phyloP scores from a whole-genome alignment of 2,797 vertebrate species.

The Ctenopoma multispine region DNA sequence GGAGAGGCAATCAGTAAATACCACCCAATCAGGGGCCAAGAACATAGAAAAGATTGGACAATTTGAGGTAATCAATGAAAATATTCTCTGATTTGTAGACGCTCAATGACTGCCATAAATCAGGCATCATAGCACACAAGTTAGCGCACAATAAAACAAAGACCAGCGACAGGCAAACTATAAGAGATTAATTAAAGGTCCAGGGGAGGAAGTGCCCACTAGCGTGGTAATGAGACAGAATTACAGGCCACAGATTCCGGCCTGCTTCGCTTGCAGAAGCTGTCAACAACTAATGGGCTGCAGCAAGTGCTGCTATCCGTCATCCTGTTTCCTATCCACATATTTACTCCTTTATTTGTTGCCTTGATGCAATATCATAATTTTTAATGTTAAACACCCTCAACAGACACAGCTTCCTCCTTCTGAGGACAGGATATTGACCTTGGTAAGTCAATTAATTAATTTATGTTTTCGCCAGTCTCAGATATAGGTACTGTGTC shows the following conservation, averaged over 20 bases:
- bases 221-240: constrained; percentile 91
- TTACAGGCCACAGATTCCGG: constrained; percentile 84
- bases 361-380: constrained; percentile 84
- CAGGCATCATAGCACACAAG: constrained; percentile 90
- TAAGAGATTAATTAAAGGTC: constrained; percentile 96
- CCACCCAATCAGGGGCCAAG: constrained; percentile 96
- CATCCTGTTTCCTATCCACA: constrained; percentile 83
- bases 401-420: constrained; percentile 40
- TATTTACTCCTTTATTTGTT: constrained; percentile 88
- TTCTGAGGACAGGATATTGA: constrained; percentile 38
- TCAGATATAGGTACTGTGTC: background rate
- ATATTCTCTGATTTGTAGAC: constrained; percentile 87
- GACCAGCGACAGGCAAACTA: constrained; percentile 90
- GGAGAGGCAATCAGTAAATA: constrained; percentile 96
- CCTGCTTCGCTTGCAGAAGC: constrained; percentile 81
- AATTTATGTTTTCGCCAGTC: constrained; percentile 16
- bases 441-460: constrained; percentile 32
- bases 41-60: constrained; percentile 98
- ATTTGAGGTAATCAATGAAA: constrained; percentile 99
- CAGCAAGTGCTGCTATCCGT: constrained; percentile 80
- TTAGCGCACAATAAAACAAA: constrained; percentile 98
- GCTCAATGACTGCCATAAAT: constrained; percentile 94
- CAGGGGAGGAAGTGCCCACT: constrained; percentile 85
- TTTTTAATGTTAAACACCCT: constrained; percentile 81
- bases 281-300: constrained; percentile 88